phyloP scores from a whole-genome alignment of 2,888 invertebrate species.

The Bimastos eiseni region DNA sequence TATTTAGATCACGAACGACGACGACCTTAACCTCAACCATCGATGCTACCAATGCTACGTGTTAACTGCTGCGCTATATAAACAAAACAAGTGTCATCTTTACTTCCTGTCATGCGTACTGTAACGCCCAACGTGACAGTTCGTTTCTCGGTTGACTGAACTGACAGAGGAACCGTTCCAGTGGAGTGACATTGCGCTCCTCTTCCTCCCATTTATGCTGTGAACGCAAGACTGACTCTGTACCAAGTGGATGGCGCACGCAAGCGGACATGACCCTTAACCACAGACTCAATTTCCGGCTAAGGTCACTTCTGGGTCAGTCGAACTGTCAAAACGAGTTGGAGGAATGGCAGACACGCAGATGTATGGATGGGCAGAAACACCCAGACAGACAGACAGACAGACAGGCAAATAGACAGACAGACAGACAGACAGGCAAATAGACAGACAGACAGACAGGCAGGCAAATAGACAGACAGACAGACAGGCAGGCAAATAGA shows the following conservation, averaged over 20 bases:
- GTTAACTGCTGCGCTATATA: not conserved
- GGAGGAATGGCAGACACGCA: too few species aligned
- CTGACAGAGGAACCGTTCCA: not conserved
- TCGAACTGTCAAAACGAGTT: not conserved
- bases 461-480: too few species aligned
- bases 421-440: not conserved
- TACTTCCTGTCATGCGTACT: conserved; percentile 15
- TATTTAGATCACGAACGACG: too few species aligned
- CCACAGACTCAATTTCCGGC: not conserved
- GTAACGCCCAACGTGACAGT: not conserved
- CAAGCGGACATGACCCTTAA: not conserved
- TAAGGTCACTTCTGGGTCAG: not conserved
- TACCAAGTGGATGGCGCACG: not conserved
- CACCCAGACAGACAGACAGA: not conserved
- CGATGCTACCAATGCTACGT: not conserved
- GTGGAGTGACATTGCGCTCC: not conserved
- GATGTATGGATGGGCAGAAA: too few species aligned
- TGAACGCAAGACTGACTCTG: not conserved
- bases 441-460: not conserved
- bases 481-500: too few species aligned
- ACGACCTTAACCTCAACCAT: not conserved
- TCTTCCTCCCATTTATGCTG: not conserved
- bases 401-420: not conserved
- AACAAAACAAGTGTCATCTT: not conserved
- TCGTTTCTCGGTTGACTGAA: not conserved